A percentile compares a stretch with the other conserved stretches of the same genome.
Evolutionary conservation across 2,888 invertebrate species (phyloP).

Genomic region (Aricia artaxerxes): DNA sequence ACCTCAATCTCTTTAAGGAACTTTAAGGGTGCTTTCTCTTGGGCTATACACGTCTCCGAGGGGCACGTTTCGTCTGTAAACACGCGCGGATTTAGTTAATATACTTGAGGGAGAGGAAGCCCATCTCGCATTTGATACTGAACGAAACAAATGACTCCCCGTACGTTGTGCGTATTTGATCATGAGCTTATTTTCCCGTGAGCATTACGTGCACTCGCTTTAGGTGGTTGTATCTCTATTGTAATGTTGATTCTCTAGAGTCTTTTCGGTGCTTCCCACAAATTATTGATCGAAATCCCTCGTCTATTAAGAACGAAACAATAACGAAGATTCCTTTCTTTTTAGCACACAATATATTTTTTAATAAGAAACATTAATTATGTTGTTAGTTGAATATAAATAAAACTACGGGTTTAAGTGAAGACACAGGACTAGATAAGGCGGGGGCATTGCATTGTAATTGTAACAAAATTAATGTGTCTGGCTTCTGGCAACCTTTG

Average conservation of each 20-base stretch:
- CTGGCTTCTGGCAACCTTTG: constrained; percentile 41
- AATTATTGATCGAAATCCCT: too few species aligned
- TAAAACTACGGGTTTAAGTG: not conserved
- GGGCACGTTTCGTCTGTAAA: constrained; percentile 26
- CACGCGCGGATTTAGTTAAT: constrained; percentile 55
- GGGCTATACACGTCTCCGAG: not conserved
- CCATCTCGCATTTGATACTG: not conserved
- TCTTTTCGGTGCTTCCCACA: too few species aligned
- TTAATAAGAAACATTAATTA: not conserved
- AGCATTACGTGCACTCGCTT: too few species aligned
- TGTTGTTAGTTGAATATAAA: not conserved
- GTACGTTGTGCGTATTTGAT: constrained; percentile 14
- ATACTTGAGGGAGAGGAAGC: constrained; percentile 35
- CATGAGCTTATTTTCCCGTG: not conserved
- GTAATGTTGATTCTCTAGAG: too few species aligned
- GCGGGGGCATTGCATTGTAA: constrained; percentile 40
- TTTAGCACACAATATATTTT: too few species aligned
- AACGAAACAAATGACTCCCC: constrained; percentile 24
- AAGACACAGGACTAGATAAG: constrained; percentile 25
- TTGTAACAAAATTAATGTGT: constrained; percentile 50
- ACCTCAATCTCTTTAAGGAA: too few species aligned
- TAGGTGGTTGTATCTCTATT: not conserved
- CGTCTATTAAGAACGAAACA: not conserved
- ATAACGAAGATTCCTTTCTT: not conserved
- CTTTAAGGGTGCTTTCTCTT: constrained; percentile 32